Percentiles rank a stretch among this genome's conserved stretches.
phyloP scores from a whole-genome alignment of 1,140 invertebrate species.

The Bombus superbus region DNA sequence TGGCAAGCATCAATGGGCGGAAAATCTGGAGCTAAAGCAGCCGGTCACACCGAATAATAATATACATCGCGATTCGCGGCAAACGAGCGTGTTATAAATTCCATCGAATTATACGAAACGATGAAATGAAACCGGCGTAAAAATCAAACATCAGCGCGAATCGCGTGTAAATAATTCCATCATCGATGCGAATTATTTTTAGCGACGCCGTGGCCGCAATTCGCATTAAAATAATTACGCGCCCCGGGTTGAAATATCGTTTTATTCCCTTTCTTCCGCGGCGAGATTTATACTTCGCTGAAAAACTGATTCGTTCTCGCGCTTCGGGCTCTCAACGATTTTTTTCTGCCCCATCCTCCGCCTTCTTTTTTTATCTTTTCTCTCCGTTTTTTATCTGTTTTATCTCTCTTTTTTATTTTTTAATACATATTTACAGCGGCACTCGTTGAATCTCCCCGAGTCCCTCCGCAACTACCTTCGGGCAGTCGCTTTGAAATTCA shows the following conservation, averaged over 20 bases:
- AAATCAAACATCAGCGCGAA: background rate
- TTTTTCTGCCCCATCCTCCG: background rate
- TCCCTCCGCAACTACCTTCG: background rate
- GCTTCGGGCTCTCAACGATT: background rate
- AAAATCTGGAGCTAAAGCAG: background rate
- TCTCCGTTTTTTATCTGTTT: background rate
- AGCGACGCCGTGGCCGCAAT: background rate
- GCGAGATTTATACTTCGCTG: slow-evolving; percentile 10
- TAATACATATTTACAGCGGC: slow-evolving; percentile 13
- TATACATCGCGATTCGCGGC: background rate
- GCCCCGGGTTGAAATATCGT: background rate
- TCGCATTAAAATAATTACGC: slow-evolving; percentile 23
- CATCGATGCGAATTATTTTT: background rate
- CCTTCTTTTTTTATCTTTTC: no score
- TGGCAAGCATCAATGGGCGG: no score
- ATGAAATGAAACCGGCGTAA: background rate
- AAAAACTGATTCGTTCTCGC: background rate
- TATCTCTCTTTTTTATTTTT: background rate
- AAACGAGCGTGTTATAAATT: background rate
- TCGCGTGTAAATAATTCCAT: background rate
- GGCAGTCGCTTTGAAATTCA: slow-evolving; percentile 29
- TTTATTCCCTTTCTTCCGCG: background rate
- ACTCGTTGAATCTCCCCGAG: background rate
- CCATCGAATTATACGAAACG: background rate
- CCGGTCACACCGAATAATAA: background rate